These are phyloP conservation scores for Biston betularia DNA, from an alignment of 2,888 invertebrate genomes.

Conservation along the genomic window DNA sequence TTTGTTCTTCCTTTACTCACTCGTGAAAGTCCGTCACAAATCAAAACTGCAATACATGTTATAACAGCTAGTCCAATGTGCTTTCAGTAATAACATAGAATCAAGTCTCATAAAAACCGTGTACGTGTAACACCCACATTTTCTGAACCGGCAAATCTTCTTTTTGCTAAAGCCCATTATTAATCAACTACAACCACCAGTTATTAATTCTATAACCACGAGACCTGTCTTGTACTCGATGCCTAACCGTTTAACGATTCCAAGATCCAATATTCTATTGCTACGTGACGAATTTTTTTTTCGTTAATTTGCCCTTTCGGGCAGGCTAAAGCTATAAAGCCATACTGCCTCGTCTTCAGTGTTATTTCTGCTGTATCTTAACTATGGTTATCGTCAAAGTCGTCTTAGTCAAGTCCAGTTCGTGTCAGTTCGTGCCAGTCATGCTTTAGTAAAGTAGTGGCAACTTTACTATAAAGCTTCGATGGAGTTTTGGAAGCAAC, in stretches of 20 bases:
- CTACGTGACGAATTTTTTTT: conserved; percentile 12
- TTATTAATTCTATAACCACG: conserved; percentile 30
- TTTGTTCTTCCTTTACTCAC: neutral
- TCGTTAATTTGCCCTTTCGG: no score
- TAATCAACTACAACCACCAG: conserved; percentile 47
- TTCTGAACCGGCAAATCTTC: conserved; percentile 42
- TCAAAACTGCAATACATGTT: conserved; percentile 4
- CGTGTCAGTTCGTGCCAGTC: no score
- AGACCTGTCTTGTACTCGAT: conserved; percentile 22
- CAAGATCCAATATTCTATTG: neutral
- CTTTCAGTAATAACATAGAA: conserved; percentile 17
- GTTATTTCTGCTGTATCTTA: no score
- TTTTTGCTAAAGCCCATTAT: conserved; percentile 47
- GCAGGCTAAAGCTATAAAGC: no score
- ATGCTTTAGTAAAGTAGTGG: no score
- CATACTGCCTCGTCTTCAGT: no score
- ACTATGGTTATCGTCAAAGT: no score
- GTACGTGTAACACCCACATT: conserved; percentile 28
- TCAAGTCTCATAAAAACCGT: conserved; percentile 20
- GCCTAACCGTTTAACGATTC: conserved; percentile 8
- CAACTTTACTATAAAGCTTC: no score
- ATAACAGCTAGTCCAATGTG: neutral
- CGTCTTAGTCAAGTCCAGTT: no score
- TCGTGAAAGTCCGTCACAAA: neutral
- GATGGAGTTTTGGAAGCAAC: no score